Evolutionary conservation across 2,797 vertebrate genomes (phyloP).

Genomic region (Dallia pectoralis): DNA sequence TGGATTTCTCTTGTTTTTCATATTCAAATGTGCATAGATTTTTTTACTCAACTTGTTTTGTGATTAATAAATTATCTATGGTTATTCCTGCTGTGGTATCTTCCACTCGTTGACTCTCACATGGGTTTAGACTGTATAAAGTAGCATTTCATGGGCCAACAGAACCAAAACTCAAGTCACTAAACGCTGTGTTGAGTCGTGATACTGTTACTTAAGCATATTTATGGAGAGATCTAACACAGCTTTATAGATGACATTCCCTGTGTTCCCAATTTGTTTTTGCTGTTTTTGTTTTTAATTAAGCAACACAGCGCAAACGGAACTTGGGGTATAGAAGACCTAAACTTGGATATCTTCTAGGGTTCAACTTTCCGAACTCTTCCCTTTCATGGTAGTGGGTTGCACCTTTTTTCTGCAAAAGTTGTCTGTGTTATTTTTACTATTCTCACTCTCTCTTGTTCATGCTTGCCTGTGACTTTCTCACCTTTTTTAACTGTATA

Average conservation of each 20-base stretch:
- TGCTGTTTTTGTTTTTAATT: too few species aligned
- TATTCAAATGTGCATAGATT: conserved; percentile 63
- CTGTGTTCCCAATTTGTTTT: too few species aligned
- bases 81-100: conserved; percentile 45
- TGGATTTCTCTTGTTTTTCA: conserved; percentile 63
- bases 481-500: conserved; percentile 25
- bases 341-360: too few species aligned
- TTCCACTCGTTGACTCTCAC: conserved; percentile 46
- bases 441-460: conserved; percentile 34
- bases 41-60: conserved; percentile 57
- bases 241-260: conserved; percentile 42
- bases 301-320: too few species aligned
- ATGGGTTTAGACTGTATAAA: conserved; percentile 70
- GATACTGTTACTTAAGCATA: conserved; percentile 15
- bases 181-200: conserved; percentile 35
- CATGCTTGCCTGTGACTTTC: conserved; percentile 35
- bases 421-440: conserved; percentile 26
- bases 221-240: conserved; percentile 48
- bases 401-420: conserved; percentile 46
- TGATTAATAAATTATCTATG: conserved; percentile 50
- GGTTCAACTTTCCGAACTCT: conserved; percentile 26
- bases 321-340: too few species aligned
- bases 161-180: conserved; percentile 63
- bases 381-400: conserved; percentile 28
- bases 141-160: conserved; percentile 63